phyloP scores from a whole-genome alignment of 53 echinoderm and acorn worm genomes.

The Crossaster papposus region DNA sequence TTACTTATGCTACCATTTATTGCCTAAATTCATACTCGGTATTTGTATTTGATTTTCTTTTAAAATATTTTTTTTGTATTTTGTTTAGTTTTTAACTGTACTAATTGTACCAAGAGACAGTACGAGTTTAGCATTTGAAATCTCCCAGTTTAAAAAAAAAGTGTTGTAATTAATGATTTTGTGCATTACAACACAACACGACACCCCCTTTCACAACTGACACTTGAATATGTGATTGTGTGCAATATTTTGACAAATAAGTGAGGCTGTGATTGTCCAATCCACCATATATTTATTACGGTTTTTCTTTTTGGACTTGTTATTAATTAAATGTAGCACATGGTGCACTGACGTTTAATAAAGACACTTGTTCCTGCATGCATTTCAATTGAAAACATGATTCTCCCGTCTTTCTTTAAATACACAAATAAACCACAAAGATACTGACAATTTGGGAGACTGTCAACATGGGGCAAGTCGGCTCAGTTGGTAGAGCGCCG shows the following conservation, averaged over 20 bases:
- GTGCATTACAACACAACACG: neutral
- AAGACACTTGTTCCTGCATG: constrained; percentile 54
- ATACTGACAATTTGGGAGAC: no score
- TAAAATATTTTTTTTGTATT: neutral
- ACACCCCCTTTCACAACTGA: neutral
- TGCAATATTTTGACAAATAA: constrained; percentile 51
- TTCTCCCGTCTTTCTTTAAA: neutral
- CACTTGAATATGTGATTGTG: constrained; percentile 50
- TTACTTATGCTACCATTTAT: neutral
- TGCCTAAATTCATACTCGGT: neutral
- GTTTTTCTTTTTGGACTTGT: constrained; percentile 11
- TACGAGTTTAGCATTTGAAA: neutral
- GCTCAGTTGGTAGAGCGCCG: no score
- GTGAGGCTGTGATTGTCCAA: constrained; percentile 39
- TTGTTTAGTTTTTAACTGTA: neutral
- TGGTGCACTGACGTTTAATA: constrained; percentile 53
- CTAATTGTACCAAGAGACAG: neutral
- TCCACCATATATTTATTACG: constrained; percentile 9
- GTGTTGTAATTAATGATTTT: neutral
- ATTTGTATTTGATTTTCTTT: neutral
- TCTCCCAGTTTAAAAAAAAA: neutral
- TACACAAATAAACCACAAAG: no score
- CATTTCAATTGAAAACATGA: constrained; percentile 31
- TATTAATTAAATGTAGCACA: constrained; percentile 18
- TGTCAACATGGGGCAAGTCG: no score